These are phyloP conservation scores for Drosophila azteca DNA, from an alignment of 1,140 invertebrate genomes.

Conservation along the genomic window DNA sequence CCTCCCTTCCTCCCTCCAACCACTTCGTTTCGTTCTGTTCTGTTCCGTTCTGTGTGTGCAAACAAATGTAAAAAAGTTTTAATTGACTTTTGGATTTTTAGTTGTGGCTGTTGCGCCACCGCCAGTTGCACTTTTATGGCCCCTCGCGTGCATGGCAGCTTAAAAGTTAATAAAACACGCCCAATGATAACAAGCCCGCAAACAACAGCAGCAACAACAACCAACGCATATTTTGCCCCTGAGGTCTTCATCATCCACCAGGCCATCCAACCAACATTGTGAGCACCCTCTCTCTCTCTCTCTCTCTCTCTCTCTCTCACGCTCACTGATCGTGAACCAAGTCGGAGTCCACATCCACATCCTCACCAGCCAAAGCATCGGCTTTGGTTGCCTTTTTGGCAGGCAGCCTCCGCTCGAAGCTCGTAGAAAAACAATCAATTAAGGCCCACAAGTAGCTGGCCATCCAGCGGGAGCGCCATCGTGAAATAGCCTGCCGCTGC, in stretches of 20 bases:
- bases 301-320: too few relatives aligned
- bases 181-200: conserved; percentile 79
- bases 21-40: conserved; percentile 4
- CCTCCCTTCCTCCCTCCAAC: not conserved
- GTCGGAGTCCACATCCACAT: conserved; percentile 9
- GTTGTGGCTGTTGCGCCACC: conserved; percentile 39
- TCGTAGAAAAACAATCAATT: conserved; percentile 83
- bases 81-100: conserved; percentile 78
- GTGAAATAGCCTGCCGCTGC: not conserved
- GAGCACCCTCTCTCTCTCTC: not conserved
- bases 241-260: conserved; percentile 72
- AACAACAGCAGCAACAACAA: conserved; percentile 34
- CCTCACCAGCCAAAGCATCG: not conserved
- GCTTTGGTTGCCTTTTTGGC: too few relatives aligned
- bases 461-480: conserved; percentile 60
- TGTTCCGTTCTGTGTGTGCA: conserved; percentile 56
- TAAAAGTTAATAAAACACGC: conserved; percentile 83
- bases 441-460: conserved; percentile 75
- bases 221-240: conserved; percentile 68
- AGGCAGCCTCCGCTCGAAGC: conserved; percentile 30
- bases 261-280: conserved; percentile 36
- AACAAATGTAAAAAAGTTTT: conserved; percentile 83
- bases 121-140: conserved; percentile 80
- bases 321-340: not conserved
- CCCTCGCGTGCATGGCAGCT: conserved; percentile 77